Percentiles rank a stretch among this genome's conserved stretches.
Evolutionary conservation across 2,888 invertebrate species (phyloP).

Genomic region (Bellardia pandia): DNA sequence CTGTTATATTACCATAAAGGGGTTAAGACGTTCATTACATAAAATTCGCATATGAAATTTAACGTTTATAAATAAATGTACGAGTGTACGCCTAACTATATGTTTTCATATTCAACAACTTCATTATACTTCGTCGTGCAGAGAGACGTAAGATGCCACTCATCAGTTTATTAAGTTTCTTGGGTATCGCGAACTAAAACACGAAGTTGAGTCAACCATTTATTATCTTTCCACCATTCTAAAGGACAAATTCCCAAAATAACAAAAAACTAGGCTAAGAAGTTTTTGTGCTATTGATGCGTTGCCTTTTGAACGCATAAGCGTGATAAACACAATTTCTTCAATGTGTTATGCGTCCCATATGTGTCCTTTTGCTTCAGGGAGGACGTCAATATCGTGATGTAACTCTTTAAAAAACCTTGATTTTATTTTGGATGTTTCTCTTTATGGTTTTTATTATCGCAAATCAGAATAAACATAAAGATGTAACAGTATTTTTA

Average conservation of each 20-base stretch:
- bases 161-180: conserved; percentile 44
- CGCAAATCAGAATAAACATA: conserved; percentile 1
- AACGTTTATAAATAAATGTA: conserved; percentile 16
- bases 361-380: conserved; percentile 78
- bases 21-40: conserved; percentile 80
- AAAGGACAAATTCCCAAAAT: conserved; percentile 8
- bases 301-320: conserved; percentile 21
- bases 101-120: conserved; percentile 11
- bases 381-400: conserved; percentile 74
- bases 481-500: not conserved
- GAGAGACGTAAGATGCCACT: not conserved
- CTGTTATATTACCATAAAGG: conserved; percentile 81
- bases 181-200: not conserved
- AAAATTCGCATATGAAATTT: conserved; percentile 40
- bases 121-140: not conserved
- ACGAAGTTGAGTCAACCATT: not conserved
- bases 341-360: conserved; percentile 76
- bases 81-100: not conserved
- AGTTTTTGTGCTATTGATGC: conserved; percentile 13
- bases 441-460: not conserved
- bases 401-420: conserved; percentile 35
- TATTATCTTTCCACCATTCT: not conserved
- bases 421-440: conserved; percentile 62
- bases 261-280: conserved; percentile 17
- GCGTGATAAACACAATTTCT: conserved; percentile 76